These are phyloP conservation scores for Bucco capensis DNA, from an alignment of 2,113 vertebrate genomes.

Conservation along the genomic window DNA sequence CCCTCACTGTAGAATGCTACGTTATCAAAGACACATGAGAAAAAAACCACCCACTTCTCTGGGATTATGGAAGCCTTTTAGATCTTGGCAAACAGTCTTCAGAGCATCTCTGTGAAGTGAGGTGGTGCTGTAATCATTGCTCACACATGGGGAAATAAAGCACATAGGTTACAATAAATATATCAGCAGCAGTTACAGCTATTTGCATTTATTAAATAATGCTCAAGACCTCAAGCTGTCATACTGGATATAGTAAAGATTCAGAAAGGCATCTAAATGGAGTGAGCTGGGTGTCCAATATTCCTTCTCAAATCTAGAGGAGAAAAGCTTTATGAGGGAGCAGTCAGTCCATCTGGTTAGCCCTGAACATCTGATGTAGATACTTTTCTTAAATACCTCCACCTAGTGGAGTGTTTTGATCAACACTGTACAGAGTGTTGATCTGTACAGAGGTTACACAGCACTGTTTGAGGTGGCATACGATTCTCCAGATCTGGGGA, in stretches of 20 bases:
- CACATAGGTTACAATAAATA: background rate
- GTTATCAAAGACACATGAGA: constrained; percentile 10
- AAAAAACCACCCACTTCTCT: background rate
- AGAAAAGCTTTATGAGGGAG: background rate
- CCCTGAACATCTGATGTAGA: background rate
- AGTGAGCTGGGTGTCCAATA: background rate
- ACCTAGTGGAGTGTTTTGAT: background rate
- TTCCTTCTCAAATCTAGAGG: background rate
- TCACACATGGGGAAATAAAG: background rate
- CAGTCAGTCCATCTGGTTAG: background rate
- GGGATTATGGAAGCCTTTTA: background rate
- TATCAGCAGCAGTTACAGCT: background rate
- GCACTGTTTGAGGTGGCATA: background rate
- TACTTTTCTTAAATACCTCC: background rate
- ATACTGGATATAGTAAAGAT: background rate
- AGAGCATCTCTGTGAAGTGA: background rate
- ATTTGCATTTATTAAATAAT: background rate
- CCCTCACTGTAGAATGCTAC: background rate
- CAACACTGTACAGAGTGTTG: background rate
- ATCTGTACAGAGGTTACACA: background rate
- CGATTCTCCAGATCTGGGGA: background rate
- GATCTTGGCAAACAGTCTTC: background rate
- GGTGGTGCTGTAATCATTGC: background rate
- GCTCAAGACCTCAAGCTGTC: background rate
- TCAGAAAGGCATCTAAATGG: background rate